Percentiles rank a stretch among this genome's conserved stretches.
Evolutionary conservation across 2,888 invertebrate genomes (phyloP).

Genomic region (Pediacus dermestoides): DNA sequence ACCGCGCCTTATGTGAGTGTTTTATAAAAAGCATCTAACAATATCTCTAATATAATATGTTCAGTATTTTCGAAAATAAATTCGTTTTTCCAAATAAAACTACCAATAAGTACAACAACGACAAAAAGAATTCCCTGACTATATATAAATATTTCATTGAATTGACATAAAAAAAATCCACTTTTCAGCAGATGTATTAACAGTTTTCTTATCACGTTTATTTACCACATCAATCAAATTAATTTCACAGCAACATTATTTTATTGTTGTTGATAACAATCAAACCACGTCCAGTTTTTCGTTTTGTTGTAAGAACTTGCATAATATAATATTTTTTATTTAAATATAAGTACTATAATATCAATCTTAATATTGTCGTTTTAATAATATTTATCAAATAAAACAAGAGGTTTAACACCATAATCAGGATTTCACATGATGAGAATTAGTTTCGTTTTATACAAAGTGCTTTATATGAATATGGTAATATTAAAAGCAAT

Average conservation of each 20-base stretch:
- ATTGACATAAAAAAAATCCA: slow-evolving; percentile 31
- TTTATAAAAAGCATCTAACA: slow-evolving; percentile 14
- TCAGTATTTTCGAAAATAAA: slow-evolving; percentile 20
- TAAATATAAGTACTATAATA: slow-evolving; percentile 9
- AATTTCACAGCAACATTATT: slow-evolving; percentile 4
- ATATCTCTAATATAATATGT: slow-evolving; percentile 5
- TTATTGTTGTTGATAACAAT: slow-evolving; percentile 9
- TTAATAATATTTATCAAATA: slow-evolving; percentile 15
- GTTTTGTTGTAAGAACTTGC: no score
- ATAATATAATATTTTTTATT: slow-evolving; percentile 14
- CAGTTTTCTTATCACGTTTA: slow-evolving; percentile 15
- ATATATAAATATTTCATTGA: slow-evolving; percentile 31
- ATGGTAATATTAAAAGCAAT: background rate
- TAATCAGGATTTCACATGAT: slow-evolving; percentile 16
- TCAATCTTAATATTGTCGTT: slow-evolving; percentile 25
- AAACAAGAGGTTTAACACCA: slow-evolving; percentile 8
- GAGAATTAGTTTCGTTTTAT: no score
- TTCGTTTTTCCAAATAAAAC: slow-evolving; percentile 23
- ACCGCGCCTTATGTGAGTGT: slow-evolving; percentile 11
- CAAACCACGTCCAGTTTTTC: slow-evolving; percentile 13
- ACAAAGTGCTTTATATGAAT: no score
- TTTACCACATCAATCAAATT: slow-evolving; percentile 15
- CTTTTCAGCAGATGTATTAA: slow-evolving; percentile 13
- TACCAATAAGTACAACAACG: slow-evolving; percentile 25
- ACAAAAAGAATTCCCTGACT: slow-evolving; percentile 36